Conservation (phyloP, 1,140 invertebrate genomes). For the Drosophila miranda region DNA sequence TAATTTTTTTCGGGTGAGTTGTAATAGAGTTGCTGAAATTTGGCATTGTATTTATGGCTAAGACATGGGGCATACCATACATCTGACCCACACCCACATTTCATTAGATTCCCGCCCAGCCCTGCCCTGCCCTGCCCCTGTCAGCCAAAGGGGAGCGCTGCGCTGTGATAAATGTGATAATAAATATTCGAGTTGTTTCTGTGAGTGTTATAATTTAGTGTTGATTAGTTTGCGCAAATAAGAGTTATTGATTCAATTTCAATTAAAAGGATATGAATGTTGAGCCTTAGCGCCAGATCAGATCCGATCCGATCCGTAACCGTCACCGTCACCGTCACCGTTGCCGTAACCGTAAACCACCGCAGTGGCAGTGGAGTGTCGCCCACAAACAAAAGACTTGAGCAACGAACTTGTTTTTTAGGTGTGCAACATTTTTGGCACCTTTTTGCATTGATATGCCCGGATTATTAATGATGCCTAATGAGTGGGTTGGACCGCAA, state of each 20-base stretch:
- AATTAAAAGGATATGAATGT: slow-evolving; percentile 80
- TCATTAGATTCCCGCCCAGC: slow-evolving; percentile 47
- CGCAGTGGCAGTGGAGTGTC: slow-evolving; percentile 12
- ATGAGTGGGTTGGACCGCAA: slow-evolving; percentile 69
- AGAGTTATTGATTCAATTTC: slow-evolving; percentile 80
- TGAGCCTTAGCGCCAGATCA: slow-evolving; percentile 34
- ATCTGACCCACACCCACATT: slow-evolving; percentile 48
- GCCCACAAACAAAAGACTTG: slow-evolving; percentile 59
- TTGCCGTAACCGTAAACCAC: background rate
- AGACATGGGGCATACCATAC: slow-evolving; percentile 36
- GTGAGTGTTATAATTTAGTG: slow-evolving; percentile 80
- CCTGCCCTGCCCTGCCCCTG: slow-evolving; percentile 46
- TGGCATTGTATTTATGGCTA: slow-evolving; percentile 68
- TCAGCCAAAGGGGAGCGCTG: slow-evolving; percentile 42
- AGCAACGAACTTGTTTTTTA: slow-evolving; percentile 56
- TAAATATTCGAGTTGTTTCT: slow-evolving; percentile 78
- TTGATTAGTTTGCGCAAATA: slow-evolving; percentile 80
- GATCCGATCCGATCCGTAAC: too few relatives aligned
- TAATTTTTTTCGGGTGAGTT: slow-evolving; percentile 54
- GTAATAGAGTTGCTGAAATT: slow-evolving; percentile 80
- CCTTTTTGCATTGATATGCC: slow-evolving; percentile 66
- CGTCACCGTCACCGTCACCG: too few relatives aligned
- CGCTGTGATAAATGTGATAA: slow-evolving; percentile 74
- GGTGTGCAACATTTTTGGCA: slow-evolving; percentile 52
- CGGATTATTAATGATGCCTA: slow-evolving; percentile 74